These are phyloP conservation scores for Amiota communis DNA, from an alignment of 2,888 invertebrate species.

Conservation along the genomic window DNA sequence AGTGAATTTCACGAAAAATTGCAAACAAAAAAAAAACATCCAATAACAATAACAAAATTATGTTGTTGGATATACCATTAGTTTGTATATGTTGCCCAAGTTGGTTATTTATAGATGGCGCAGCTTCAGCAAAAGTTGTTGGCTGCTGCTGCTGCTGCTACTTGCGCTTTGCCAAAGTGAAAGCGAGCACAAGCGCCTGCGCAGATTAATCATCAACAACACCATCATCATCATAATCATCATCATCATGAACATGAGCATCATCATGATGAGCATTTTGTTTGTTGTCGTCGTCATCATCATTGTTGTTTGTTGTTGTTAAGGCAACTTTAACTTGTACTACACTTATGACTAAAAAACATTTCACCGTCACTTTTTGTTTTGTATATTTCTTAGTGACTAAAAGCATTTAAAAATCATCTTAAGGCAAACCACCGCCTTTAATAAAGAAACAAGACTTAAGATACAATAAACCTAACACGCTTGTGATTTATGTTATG, in stretches of 20 bases:
- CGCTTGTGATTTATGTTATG: slow-evolving; percentile 33
- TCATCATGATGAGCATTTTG: not conserved
- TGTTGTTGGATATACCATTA: too few relatives aligned
- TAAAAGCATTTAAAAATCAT: not conserved
- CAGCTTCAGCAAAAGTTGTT: too few relatives aligned
- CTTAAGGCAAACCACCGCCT: not conserved
- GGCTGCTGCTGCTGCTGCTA: slow-evolving; percentile 32
- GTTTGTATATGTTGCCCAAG: not conserved
- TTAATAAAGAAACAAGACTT: not conserved
- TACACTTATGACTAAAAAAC: not conserved
- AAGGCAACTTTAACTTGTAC: not conserved
- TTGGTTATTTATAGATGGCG: not conserved
- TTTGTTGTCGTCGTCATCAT: not conserved
- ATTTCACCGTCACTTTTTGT: slow-evolving; percentile 1
- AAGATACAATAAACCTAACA: slow-evolving; percentile 27
- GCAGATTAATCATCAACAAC: slow-evolving; percentile 58
- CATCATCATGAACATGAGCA: slow-evolving; percentile 28
- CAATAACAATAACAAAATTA: too few relatives aligned
- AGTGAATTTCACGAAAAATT: slow-evolving; percentile 28
- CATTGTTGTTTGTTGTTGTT: not conserved
- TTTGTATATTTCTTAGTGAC: too few relatives aligned
- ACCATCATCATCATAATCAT: slow-evolving; percentile 35
- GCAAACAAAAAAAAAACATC: not conserved
- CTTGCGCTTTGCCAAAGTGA: slow-evolving; percentile 54
- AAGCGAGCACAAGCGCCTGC: slow-evolving; percentile 50